These are phyloP conservation scores for Urocolius indicus DNA, from an alignment of 2,113 vertebrate species.

Conservation along the genomic window DNA sequence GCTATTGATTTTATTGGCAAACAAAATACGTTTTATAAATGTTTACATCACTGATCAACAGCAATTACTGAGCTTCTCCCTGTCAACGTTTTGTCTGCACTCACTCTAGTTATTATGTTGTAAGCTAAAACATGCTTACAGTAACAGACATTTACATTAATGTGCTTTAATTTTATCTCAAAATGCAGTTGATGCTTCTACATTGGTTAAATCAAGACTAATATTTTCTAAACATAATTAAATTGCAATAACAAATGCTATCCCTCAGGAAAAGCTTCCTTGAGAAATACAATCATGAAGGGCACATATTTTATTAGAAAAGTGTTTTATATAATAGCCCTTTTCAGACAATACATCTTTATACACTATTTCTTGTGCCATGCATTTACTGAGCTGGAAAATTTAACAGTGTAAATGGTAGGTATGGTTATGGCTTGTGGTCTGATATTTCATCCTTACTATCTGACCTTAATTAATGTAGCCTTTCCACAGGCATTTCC, in stretches of 20 bases:
- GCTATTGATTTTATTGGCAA: neutral
- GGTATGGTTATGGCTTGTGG: neutral
- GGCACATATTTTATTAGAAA: neutral
- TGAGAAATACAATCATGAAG: constrained; percentile 17
- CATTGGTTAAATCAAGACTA: neutral
- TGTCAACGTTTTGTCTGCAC: constrained; percentile 18
- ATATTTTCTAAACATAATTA: constrained; percentile 45
- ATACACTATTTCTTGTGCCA: neutral
- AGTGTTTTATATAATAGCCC: neutral
- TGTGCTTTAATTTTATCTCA: constrained; percentile 24
- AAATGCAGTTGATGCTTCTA: constrained; percentile 27
- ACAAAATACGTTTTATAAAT: constrained; percentile 46
- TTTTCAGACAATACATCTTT: constrained; percentile 33
- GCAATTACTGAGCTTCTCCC: constrained; percentile 40
- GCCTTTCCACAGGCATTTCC: neutral
- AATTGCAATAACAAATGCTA: constrained; percentile 13
- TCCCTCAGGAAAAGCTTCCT: constrained; percentile 22
- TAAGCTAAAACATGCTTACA: neutral
- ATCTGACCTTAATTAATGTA: constrained; percentile 21
- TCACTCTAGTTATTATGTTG: constrained; percentile 24
- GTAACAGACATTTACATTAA: neutral
- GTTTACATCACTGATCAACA: constrained; percentile 58
- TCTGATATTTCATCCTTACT: constrained; percentile 6
- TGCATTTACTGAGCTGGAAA: constrained; percentile 37
- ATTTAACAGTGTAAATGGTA: constrained; percentile 42